Evolutionary conservation across 2,113 vertebrate species (phyloP).

Genomic region (Beaufortia kweichowensis): DNA sequence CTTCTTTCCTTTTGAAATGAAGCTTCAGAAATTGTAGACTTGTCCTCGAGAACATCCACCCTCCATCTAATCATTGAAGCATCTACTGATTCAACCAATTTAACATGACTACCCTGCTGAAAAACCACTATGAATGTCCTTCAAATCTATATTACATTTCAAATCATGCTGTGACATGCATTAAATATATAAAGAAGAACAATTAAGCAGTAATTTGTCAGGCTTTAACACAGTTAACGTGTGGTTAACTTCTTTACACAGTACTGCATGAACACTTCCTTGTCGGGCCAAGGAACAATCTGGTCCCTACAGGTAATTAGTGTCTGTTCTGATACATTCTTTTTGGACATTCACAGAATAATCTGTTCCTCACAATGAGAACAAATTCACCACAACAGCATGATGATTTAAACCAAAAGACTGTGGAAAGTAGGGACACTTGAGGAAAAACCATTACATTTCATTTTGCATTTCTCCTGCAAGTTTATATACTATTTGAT

Average conservation of each 20-base stretch:
- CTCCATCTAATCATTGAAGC: not conserved
- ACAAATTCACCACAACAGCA: slow-evolving; percentile 34
- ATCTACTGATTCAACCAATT: too few relatives aligned
- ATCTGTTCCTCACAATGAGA: slow-evolving; percentile 35
- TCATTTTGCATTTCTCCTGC: not conserved
- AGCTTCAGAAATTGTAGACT: slow-evolving; percentile 11
- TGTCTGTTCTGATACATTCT: slow-evolving; percentile 21
- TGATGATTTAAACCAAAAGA: slow-evolving; percentile 17
- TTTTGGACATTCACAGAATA: slow-evolving; percentile 38
- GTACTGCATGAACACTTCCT: slow-evolving; percentile 14
- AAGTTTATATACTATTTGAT: not conserved
- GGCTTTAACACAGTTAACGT: not conserved
- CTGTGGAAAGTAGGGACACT: not conserved
- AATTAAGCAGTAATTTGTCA: not conserved
- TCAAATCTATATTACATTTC: too few relatives aligned
- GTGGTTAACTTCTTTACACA: slow-evolving; percentile 10
- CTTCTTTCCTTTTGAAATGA: slow-evolving; percentile 13
- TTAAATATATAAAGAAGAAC: not conserved
- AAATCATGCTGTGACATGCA: too few relatives aligned
- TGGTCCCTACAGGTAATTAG: slow-evolving; percentile 46
- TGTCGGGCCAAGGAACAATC: not conserved
- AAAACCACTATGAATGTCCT: too few relatives aligned
- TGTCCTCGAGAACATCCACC: slow-evolving; percentile 21
- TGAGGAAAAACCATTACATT: not conserved
- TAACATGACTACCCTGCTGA: too few relatives aligned